Evolutionary conservation across 2,113 vertebrate genomes (phyloP), one percentile per base, ranked within the genome.

Genomic region (Pterocles orientalis): DNA sequence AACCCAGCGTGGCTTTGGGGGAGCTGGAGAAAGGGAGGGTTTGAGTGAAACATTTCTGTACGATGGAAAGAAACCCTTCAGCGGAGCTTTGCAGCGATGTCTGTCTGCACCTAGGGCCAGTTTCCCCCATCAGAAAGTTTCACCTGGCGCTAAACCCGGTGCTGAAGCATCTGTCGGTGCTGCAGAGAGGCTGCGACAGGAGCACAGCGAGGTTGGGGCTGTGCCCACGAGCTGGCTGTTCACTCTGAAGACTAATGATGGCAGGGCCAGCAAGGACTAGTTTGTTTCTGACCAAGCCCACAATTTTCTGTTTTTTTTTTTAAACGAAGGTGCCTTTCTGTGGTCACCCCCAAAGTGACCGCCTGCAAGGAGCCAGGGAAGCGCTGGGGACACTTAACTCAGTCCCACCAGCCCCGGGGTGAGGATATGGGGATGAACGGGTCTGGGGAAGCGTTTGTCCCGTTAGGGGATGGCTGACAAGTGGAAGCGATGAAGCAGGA

Each of bases 331-430:
- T 25, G 12, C 17, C 24, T 47, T 68, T 26, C 28, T 31, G 48
- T 18, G 54, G 24, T 18, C 60, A 20, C 6, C n/a, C 23, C 41
- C 0, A 1, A 33, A 56, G 33, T 50, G 70, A 19, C 36, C 23
- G 33, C 48, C 54, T 25, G n/a, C 26, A 4, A 45, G 16, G 43
- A 51, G 29, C 48, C 43, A 5, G 29, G 18, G 50, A 9, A 65
- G 57, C 0, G 1, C 29, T 17, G 17, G n/a, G 12, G 20, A 12
- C 10, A 17, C 15, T 53, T 12, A 7, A 33, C 33, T 25, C 70
- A 48, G 12, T 9, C 39, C 51, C 3, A 1, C 11, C 0, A 0
- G 18, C 16, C 14, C 33, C 1, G 1, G 29, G 6, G 16, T 28
- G 57, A 86, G 76, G 45, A 5, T 9, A 5, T 2, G 58, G 64